Evolutionary conservation across 2,113 vertebrate genomes (phyloP), one percentile per base, ranked within the genome.

Genomic region (Copsychus sechellarum): DNA sequence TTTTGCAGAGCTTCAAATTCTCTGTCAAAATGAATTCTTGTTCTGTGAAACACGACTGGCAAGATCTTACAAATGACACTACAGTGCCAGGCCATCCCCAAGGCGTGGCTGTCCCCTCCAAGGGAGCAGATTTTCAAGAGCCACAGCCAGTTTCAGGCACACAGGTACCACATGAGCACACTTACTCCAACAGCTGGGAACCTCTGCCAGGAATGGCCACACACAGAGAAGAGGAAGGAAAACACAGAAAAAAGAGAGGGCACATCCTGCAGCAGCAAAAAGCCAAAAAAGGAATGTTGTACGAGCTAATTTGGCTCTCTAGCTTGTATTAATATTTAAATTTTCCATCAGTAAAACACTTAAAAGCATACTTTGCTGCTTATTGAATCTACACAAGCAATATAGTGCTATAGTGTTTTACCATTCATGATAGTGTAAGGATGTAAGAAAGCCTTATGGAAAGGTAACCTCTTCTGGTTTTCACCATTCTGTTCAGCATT

Each of bases 161-260:
- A 31, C 19, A 54, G 34, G n/a, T 25, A 67, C 11, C 43, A 33
- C 29, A 45, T 0, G 0, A 64, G 19, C 76, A 77, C 50, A 9
- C 14, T 34, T 17, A 29, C 26, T 86, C 62, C 78, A 25, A 11
- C 17, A 65, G 51, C 86, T 50, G 29, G 17, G 42, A 93, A n/a
- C 11, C 67, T 61, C 70, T 73, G 34, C n/a, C 0, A 0, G 56
- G 14, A 78, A 70, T 3, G 29, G 31, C 38, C n/a, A 42, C 24
- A 54, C 33, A 54, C 33, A 77, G 15, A 33, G 38, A 54, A 50
- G 22, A 62, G 48, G n/a, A 58, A 51, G 48, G 54, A 56, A 89
- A 34, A 57, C 15, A 82, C 47, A 33, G 31, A 50, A 48, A 51
- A 51, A 51, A 9, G 43, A 91, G 24, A 66, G 9, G 1, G 0